phyloP scores from a whole-genome alignment of 2,113 vertebrate genomes.

The Petroica traversi region DNA sequence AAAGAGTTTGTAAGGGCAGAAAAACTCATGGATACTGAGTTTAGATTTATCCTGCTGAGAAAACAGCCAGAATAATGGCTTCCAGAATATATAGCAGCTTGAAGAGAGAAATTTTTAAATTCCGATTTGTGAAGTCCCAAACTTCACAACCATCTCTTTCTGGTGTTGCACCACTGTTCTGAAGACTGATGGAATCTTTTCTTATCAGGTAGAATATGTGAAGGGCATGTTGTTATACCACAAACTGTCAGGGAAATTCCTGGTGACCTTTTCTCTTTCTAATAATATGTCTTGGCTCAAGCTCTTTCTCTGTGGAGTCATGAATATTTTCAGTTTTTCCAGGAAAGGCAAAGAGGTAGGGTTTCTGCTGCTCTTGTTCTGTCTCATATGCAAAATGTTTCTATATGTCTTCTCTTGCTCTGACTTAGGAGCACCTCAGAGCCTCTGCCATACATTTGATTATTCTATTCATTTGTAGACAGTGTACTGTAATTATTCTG shows the following conservation, averaged over 20 bases:
- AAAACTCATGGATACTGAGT: neutral
- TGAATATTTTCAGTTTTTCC: neutral
- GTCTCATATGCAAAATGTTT: neutral
- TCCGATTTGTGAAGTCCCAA: neutral
- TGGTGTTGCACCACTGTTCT: neutral
- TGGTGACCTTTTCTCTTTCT: neutral
- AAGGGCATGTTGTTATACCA: neutral
- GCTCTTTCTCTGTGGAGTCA: neutral
- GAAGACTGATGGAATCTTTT: neutral
- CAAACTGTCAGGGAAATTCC: neutral
- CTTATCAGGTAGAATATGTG: accelerated
- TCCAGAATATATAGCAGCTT: neutral
- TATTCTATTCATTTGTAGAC: slow-evolving; percentile 3
- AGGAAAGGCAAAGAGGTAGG: neutral
- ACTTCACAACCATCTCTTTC: neutral
- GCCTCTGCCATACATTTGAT: neutral
- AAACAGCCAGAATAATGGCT: neutral
- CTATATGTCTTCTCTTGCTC: neutral
- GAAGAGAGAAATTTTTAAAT: neutral
- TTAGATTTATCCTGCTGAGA: neutral
- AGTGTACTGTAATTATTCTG: neutral
- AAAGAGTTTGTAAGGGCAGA: neutral
- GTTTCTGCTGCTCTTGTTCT: neutral
- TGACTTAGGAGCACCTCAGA: neutral
- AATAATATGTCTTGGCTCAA: neutral